Percentiles rank a stretch among this genome's conserved stretches.
Conservation (phyloP, 2,113 vertebrate genomes). For the Nibea albiflora region DNA sequence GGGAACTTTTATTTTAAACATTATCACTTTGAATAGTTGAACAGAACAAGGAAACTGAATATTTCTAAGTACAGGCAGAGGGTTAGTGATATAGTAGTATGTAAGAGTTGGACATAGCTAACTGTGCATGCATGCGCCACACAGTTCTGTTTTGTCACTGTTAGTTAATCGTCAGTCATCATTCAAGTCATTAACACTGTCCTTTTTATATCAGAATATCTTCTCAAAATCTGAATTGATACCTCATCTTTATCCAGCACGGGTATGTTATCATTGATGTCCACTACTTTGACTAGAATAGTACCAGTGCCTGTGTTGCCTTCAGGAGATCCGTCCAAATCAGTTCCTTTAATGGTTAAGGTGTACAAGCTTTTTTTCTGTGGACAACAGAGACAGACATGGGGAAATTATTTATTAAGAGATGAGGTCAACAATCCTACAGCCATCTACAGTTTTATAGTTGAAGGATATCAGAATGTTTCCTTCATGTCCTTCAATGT, state of each 20-base stretch:
- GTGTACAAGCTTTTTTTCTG: slow-evolving; percentile 56
- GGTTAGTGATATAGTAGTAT: neutral
- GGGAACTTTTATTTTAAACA: neutral
- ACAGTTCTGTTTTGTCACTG: neutral
- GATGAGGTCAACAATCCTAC: neutral
- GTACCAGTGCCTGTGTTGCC: slow-evolving; percentile 53
- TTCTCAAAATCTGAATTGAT: neutral
- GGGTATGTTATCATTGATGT: slow-evolving; percentile 70
- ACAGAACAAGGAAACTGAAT: neutral
- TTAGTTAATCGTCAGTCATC: too few relatives aligned
- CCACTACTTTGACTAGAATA: slow-evolving; percentile 45
- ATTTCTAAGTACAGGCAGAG: too few relatives aligned
- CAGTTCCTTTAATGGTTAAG: slow-evolving; percentile 57
- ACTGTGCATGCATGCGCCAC: too few relatives aligned
- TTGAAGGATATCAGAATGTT: neutral
- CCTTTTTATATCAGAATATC: neutral
- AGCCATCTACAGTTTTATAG: neutral
- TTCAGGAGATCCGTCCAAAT: slow-evolving; percentile 47
- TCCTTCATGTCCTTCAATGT: too few relatives aligned
- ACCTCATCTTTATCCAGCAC: slow-evolving; percentile 66
- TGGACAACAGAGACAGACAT: neutral
- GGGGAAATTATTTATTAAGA: neutral
- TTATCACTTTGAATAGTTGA: neutral
- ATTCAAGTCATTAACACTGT: neutral
- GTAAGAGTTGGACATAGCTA: neutral